These are phyloP conservation scores for Lasioglossum oenotherae DNA, from an alignment of 2,888 invertebrate species.

Conservation along the genomic window DNA sequence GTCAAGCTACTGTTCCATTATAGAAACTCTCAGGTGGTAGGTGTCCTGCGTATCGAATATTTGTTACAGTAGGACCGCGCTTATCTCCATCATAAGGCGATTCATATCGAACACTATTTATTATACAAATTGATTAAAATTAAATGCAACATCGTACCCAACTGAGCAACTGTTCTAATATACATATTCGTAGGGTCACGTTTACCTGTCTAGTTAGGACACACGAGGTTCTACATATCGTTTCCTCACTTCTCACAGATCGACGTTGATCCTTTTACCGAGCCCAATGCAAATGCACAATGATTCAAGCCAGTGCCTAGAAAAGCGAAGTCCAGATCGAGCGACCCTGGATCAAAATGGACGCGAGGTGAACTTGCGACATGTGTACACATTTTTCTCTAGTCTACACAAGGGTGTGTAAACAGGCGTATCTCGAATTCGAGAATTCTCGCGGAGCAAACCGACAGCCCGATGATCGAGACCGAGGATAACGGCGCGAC, in stretches of 20 bases:
- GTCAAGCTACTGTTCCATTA: no score
- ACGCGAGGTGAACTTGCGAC: background rate
- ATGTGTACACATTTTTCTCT: background rate
- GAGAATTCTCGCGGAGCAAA: background rate
- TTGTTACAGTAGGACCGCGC: no score
- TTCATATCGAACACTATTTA: background rate
- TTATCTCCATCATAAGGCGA: no score
- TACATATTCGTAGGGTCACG: background rate
- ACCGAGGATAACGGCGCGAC: slow-evolving; percentile 1
- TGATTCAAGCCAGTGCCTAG: background rate
- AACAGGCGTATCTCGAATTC: background rate
- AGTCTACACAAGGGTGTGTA: background rate
- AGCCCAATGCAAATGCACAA: background rate
- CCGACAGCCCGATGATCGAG: background rate
- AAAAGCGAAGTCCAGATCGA: background rate
- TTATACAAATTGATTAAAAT: background rate
- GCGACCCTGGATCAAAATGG: background rate
- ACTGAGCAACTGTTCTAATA: background rate
- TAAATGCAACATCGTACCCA: background rate
- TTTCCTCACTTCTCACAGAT: background rate
- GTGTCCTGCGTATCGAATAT: no score
- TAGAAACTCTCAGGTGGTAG: no score
- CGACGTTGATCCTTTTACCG: background rate
- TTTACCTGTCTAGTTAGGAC: background rate
- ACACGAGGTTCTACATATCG: background rate